Percentiles rank a stretch among this genome's conserved stretches.
Conservation (phyloP, 2,113 vertebrate genomes). For the Aptenodytes forsteri region DNA sequence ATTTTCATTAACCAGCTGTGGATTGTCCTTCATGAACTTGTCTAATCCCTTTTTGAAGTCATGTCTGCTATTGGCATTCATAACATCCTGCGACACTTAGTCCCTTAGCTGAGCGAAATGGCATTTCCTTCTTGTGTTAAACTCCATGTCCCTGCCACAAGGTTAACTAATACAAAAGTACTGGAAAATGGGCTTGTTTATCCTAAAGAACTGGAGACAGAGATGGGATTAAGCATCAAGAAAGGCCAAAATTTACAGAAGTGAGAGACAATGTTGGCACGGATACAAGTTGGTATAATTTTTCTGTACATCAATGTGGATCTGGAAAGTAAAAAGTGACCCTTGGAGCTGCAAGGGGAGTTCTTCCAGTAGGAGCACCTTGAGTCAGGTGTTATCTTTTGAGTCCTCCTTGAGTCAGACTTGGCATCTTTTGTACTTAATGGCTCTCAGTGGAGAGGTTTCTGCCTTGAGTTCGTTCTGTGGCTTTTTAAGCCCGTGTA, state of each 20-base stretch:
- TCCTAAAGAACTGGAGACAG: neutral
- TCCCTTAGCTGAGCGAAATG: neutral
- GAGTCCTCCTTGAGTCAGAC: neutral
- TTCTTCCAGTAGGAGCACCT: neutral
- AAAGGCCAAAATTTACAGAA: neutral
- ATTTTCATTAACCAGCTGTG: neutral
- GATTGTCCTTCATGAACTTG: neutral
- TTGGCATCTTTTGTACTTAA: neutral
- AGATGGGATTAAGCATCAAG: neutral
- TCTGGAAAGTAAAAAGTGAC: neutral
- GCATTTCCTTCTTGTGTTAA: neutral
- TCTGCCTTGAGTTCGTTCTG: neutral
- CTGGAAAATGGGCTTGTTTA: neutral
- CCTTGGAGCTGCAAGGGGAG: neutral
- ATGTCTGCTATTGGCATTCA: neutral
- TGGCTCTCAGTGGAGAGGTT: neutral
- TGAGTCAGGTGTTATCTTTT: neutral
- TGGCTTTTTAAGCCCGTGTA: neutral
- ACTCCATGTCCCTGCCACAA: neutral
- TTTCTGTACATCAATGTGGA: neutral
- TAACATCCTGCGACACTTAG: fast-evolving
- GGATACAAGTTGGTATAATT: neutral
- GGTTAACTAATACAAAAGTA: neutral
- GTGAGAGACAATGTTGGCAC: neutral
- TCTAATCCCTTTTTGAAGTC: neutral